A percentile compares a stretch with the other conserved stretches of the same genome.
Conservation (phyloP, 2,797 vertebrate species). For the Myotis pilosus region DNA sequence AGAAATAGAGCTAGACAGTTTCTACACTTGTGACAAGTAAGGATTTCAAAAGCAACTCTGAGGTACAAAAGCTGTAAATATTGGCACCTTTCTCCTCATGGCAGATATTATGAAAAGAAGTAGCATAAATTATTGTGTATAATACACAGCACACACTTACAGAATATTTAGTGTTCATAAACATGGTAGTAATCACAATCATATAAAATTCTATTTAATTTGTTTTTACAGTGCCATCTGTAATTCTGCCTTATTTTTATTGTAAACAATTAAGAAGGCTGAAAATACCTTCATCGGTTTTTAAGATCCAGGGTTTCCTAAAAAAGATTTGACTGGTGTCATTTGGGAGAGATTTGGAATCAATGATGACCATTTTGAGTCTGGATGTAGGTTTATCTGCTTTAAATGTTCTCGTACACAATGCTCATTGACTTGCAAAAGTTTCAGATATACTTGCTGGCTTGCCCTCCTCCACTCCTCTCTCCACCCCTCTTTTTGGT, state of each 20-base stretch:
- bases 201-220: slow-evolving; percentile 31
- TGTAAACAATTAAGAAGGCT: neutral
- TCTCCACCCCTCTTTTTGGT: neutral
- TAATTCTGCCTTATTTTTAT: slow-evolving; percentile 29
- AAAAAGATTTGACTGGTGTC: slow-evolving; percentile 1
- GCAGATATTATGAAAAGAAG: neutral
- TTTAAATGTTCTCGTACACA: neutral
- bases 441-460: neutral
- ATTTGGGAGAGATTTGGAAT: neutral
- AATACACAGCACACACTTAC: neutral
- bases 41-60: neutral
- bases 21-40: slow-evolving; percentile 29
- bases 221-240: slow-evolving; percentile 19
- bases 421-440: neutral
- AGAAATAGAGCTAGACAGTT: neutral
- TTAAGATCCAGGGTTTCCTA: slow-evolving; percentile 5
- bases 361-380: neutral
- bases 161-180: neutral
- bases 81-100: neutral
- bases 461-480: neutral
- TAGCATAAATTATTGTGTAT: neutral
- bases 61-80: slow-evolving; percentile 39
- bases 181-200: neutral
- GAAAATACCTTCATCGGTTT: neutral
- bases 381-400: neutral